Evolutionary conservation across 2,113 vertebrate species (phyloP), one percentile per base, ranked within the genome.

Genomic region (Bubo scandiacus): DNA sequence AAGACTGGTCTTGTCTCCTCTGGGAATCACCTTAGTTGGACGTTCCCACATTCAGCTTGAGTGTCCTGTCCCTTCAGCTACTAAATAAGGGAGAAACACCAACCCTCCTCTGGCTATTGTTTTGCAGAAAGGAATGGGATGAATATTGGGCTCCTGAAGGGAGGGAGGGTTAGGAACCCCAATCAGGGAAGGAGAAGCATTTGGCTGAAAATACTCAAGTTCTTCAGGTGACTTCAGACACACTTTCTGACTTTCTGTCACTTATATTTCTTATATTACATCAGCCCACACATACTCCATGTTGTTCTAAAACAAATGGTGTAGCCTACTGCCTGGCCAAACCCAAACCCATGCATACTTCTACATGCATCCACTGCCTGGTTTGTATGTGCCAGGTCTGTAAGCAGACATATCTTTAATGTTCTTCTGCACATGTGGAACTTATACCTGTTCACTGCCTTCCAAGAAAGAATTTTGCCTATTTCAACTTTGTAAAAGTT

Each of bases 321-420:
- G n/a, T 73, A 15, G 40, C 25, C 6, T 42, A 5, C 15, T 74
- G 38, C 32, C 20, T 81, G 59, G 32, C 67, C 67, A 43, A 77
- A 14, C 47, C 68, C 61, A 17, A 58, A 3, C 1, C 43, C 38
- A 4, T 15, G 40, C 5, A 16, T 32, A 2, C 40, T 47, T 16
- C 38, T 71, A 26, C 18, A 0, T 13, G 43, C 27, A 62, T 13
- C 14, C 45, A 7, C 40, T 20, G 43, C n/a, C 12, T 10, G 15
- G 36, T 6, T 78, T 0, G 0, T 11, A 18, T 1, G 0, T 57
- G 62, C 51, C 62, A 9, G 38, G 3, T 55, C 40, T 32, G n/a
- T 68, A 43, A 86, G 32, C 55, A 88, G 25, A 49, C 6, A 9
- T 30, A 55, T 82, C 34, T 62, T 14, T 13, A 34, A 38, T 43